These are phyloP conservation scores for Panagrolaimus sp. DNA, from an alignment of 1,140 invertebrate species.

Conservation along the genomic window DNA sequence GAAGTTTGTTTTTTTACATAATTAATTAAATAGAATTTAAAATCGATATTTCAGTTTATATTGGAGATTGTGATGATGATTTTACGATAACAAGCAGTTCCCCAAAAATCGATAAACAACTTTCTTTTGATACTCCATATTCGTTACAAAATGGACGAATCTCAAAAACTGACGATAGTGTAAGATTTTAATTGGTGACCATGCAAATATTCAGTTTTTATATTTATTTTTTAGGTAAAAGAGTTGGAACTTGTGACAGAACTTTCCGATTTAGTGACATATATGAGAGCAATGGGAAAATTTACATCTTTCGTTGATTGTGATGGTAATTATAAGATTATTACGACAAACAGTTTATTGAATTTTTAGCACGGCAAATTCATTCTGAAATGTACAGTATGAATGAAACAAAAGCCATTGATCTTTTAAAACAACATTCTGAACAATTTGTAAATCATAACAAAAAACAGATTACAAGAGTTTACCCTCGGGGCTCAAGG, in stretches of 20 bases:
- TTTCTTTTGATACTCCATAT: neutral
- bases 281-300: conserved; percentile 49
- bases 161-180: neutral
- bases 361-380: conserved; percentile 37
- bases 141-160: neutral
- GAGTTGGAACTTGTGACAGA: conserved; percentile 32
- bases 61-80: conserved; percentile 38
- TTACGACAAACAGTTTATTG: neutral
- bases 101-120: neutral
- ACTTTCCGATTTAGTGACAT: conserved; percentile 43
- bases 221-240: neutral
- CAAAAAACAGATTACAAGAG: conserved; percentile 43
- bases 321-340: conserved; percentile 26
- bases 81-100: conserved; percentile 9
- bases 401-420: conserved; percentile 51
- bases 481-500: conserved; percentile 37
- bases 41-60: neutral
- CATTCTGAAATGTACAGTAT: conserved; percentile 44
- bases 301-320: conserved; percentile 47
- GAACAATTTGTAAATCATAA: conserved; percentile 48
- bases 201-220: neutral
- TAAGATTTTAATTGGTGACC: neutral
- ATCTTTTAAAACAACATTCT: conserved; percentile 39
- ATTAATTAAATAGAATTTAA: no score
- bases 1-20: conserved; percentile 26